Percentiles rank a stretch among this genome's conserved stretches.
phyloP scores from a whole-genome alignment of 1,140 invertebrate genomes.

The Euwallacea fornicatus region DNA sequence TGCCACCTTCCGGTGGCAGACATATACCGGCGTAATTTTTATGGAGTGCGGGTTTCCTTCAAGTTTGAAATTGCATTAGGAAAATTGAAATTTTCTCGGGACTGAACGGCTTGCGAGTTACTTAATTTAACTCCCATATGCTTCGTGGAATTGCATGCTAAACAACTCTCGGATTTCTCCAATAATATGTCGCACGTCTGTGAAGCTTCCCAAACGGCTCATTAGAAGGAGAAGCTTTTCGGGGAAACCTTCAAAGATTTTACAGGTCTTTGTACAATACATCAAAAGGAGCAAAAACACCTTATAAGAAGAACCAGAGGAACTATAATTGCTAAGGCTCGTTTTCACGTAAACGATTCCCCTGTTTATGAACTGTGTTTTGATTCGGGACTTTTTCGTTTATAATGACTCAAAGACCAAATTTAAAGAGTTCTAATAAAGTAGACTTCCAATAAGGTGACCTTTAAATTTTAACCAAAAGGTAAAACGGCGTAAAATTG shows the following conservation, averaged over 20 bases:
- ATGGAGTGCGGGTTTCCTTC: slow-evolving; percentile 16
- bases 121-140: background rate
- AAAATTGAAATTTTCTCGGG: slow-evolving; percentile 22
- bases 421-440: background rate
- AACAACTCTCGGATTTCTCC: background rate
- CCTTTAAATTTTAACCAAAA: background rate
- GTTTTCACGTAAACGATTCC: background rate
- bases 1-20: slow-evolving; percentile 17
- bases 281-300: slow-evolving; percentile 4
- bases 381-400: background rate
- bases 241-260: background rate
- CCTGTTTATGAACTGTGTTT: no score
- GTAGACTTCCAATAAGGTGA: background rate
- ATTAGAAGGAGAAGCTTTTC: slow-evolving; percentile 2
- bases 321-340: background rate
- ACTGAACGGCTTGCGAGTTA: background rate
- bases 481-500: slow-evolving; percentile 18
- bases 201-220: background rate
- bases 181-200: background rate
- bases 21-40: slow-evolving; percentile 30
- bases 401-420: background rate
- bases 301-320: background rate
- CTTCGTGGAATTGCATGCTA: background rate
- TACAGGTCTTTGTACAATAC: background rate
- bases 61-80: slow-evolving; percentile 23